Evolutionary conservation across 2,888 invertebrate genomes (phyloP), one percentile per base, ranked within the genome.

Genomic region (Patella pellucida): DNA sequence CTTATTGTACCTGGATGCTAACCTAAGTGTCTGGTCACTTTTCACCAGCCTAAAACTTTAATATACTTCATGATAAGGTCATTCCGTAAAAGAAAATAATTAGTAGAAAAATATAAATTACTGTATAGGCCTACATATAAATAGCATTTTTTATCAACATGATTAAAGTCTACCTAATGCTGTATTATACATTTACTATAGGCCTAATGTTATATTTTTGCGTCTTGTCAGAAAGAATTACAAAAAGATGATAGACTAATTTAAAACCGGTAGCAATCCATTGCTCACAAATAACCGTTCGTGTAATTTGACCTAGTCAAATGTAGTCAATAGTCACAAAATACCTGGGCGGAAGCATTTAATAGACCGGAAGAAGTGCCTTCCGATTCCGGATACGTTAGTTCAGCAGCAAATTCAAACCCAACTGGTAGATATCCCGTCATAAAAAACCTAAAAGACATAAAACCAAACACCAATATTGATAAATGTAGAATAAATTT

Each of bases 301-400:
- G 19, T 16, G 16, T 16, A 5, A 4, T 71, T 11, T 11, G 23
- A 73, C 15, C 12, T 16, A 52, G 15, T 27, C 19, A 56, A 15
- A 31, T 12, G 23, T 2, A 68, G 27, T 23, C 12, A 23, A 19
- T n/a, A 12, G 23, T 67, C 27, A 19, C 72, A 74, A 92, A 92
- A 73, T 75, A 92, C 92, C 89, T 93, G 93, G 67, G 94, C 93
- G 3, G 92, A 95, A n/a, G 97, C 97, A 90, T 99, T 99, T 69
- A 99, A 92, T 67, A 99, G 92, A 2, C 99, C 99, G 0, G 97
- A 96, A 0, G 98, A 96, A 0, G 98, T 98, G 23, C 98, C 98
- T 92, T 99, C 99, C 0, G 98, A 96, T 90, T 97, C 97, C 0
- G 99, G 99, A 89, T 96, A 99, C 0, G 99, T 99, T 68, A 99